Evolutionary conservation across 92 coral and sea anemone species (phyloP), one percentile per base, ranked within the genome.

Genomic region (Nematostella vectensis): DNA sequence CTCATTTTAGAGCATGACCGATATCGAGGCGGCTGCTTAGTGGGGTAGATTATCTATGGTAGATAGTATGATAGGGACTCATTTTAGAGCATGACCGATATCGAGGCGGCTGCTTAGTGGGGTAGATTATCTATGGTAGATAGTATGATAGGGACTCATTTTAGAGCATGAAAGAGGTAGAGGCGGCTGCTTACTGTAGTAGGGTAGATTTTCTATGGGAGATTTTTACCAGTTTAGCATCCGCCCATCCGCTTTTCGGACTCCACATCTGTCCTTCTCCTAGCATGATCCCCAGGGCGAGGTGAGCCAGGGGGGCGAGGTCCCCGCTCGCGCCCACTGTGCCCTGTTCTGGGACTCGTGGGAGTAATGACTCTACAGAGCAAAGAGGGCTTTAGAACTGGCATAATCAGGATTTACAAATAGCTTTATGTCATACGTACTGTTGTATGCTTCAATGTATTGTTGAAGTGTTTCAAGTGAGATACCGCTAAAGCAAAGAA

Each of bases 261-360:
- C 98, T 91, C 98, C 98, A 91, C 98, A 91, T 91, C 47, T 82
- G 69, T 12, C 98, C 98, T 51, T 87, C 81, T 15, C 98, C 98
- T 65, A 82, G 47, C 45, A 78, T 62, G 50, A 83, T 64, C 33
- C 96, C 98, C 19, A 87, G 69, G 1, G 98, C 98, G 29, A 91
- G 72, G 63, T 91, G 98, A 16, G 96, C 48, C 39, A 91, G 45
- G 0, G 98, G 98, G 8, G 96, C 96, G 21, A 91, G 65, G 57
- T 91, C 98, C 4, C 98, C 98, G 37, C 98, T 91, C 2, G 98
- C 98, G 20, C 96, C 98, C 12, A 87, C 93, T 2, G 98, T 87
- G 28, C 98, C 98, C 55, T 91, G 96, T 71, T 87, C 98, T 4
- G 98, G 98, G 25, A 91, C 87, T 77, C 79, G 50, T 2, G 98